These are phyloP conservation scores for Drosophila willistoni DNA, from an alignment of 1,140 invertebrate species.

Conservation along the genomic window DNA sequence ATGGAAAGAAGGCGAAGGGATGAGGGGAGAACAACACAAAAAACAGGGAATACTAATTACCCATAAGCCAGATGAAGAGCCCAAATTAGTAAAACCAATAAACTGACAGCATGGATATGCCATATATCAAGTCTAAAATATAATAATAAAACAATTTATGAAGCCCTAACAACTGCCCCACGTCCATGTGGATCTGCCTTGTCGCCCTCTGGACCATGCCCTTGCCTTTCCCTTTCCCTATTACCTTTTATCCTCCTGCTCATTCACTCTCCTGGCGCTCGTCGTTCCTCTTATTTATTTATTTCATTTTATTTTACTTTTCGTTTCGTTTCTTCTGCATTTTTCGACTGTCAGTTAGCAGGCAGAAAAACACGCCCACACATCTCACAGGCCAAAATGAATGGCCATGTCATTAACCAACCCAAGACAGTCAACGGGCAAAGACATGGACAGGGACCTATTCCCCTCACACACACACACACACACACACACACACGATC, in stretches of 20 bases:
- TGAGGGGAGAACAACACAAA: not conserved
- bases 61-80: slow-evolving; percentile 4
- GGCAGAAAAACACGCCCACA: slow-evolving; percentile 64
- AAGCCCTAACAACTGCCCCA: slow-evolving; percentile 71
- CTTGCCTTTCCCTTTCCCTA: no score
- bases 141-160: slow-evolving; percentile 82
- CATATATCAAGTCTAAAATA: slow-evolving; percentile 76
- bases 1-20: not conserved
- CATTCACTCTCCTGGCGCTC: slow-evolving; percentile 16
- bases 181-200: not conserved
- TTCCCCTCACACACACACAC: not conserved
- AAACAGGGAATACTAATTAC: slow-evolving; percentile 11
- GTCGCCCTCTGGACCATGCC: slow-evolving; percentile 23
- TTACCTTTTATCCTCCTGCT: not conserved
- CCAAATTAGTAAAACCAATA: slow-evolving; percentile 81
- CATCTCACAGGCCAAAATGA: slow-evolving; percentile 62
- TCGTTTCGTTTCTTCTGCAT: slow-evolving; percentile 28
- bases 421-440: slow-evolving; percentile 11
- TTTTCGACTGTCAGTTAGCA: slow-evolving; percentile 67
- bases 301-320: slow-evolving; percentile 13
- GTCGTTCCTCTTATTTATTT: not conserved
- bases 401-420: slow-evolving; percentile 75
- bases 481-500: not conserved
- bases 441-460: not conserved
- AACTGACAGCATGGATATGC: slow-evolving; percentile 70